Percentiles rank a stretch among this genome's conserved stretches.
These are phyloP conservation scores for Thomomys bottae DNA, from an alignment of 2,113 vertebrate species.

Conservation along the genomic window DNA sequence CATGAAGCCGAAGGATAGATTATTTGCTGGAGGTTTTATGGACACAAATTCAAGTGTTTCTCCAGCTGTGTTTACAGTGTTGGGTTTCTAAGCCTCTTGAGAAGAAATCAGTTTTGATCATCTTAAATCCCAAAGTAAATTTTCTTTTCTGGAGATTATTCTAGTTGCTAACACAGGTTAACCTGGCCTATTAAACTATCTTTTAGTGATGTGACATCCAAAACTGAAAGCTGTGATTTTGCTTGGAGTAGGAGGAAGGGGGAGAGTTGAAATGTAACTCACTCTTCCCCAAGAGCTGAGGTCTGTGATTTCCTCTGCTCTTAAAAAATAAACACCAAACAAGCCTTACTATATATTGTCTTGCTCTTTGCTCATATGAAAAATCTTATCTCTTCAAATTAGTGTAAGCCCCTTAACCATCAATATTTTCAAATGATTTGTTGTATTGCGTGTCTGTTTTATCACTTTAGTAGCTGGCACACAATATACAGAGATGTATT, in stretches of 20 bases:
- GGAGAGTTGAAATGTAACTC: slow-evolving; percentile 18
- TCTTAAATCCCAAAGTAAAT: slow-evolving; percentile 77
- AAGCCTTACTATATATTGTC: background rate
- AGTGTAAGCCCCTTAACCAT: background rate
- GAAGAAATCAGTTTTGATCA: slow-evolving; percentile 56
- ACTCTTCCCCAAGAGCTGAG: slow-evolving; percentile 22
- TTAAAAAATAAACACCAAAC: background rate
- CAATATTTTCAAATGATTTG: slow-evolving; percentile 34
- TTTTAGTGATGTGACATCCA: slow-evolving; percentile 1
- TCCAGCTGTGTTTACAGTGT: slow-evolving; percentile 75
- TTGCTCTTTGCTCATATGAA: background rate
- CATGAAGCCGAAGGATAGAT: slow-evolving; percentile 27
- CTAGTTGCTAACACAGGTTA: slow-evolving; percentile 42
- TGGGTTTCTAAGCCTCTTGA: slow-evolving; percentile 54
- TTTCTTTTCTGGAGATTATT: slow-evolving; percentile 67
- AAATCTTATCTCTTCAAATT: slow-evolving; percentile 24
- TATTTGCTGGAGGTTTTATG: slow-evolving; percentile 63
- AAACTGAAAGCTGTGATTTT: slow-evolving; percentile 47
- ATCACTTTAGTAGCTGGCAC: background rate
- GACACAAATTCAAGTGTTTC: slow-evolving; percentile 70
- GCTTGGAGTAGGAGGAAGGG: background rate
- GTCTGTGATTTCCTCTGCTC: background rate
- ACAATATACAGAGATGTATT: background rate
- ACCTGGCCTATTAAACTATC: background rate
- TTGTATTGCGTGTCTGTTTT: background rate